Conservation (phyloP, 2,797 vertebrate species). For the Pagetopsis macropterus region DNA sequence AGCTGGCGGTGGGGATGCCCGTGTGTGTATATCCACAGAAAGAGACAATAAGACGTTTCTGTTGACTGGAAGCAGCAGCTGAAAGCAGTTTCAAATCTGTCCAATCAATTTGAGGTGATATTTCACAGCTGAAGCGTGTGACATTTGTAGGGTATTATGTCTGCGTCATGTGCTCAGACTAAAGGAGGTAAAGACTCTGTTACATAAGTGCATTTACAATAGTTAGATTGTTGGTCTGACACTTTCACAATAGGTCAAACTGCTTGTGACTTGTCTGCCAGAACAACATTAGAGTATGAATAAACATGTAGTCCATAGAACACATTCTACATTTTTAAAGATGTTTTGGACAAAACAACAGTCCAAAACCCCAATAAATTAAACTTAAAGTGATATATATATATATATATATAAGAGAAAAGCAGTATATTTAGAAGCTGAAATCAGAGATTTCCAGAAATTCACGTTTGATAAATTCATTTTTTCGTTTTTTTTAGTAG, state of each 20-base stretch:
- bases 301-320: not conserved
- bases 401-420: not conserved
- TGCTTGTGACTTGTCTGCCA: conserved; percentile 5
- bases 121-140: not conserved
- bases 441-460: not conserved
- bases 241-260: not conserved
- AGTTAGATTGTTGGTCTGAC: conserved; percentile 9
- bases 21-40: conserved; percentile 6
- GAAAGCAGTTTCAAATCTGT: not conserved
- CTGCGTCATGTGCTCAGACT: conserved; percentile 28
- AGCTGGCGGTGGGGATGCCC: conserved; percentile 38
- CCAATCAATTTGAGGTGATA: conserved; percentile 14
- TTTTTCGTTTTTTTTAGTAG: too few relatives aligned
- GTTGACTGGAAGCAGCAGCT: conserved; percentile 16
- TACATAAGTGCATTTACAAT: conserved; percentile 34
- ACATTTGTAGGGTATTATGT: conserved; percentile 5
- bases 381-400: not conserved
- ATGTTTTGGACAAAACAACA: too few relatives aligned
- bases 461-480: not conserved
- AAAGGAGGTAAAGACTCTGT: conserved; percentile 12
- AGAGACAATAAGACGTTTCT: conserved; percentile 5
- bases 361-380: not conserved
- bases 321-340: too few relatives aligned
- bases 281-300: not conserved
- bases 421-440: not conserved